Evolutionary conservation across 2,113 vertebrate genomes (phyloP).

Genomic region (Tichodroma muraria): DNA sequence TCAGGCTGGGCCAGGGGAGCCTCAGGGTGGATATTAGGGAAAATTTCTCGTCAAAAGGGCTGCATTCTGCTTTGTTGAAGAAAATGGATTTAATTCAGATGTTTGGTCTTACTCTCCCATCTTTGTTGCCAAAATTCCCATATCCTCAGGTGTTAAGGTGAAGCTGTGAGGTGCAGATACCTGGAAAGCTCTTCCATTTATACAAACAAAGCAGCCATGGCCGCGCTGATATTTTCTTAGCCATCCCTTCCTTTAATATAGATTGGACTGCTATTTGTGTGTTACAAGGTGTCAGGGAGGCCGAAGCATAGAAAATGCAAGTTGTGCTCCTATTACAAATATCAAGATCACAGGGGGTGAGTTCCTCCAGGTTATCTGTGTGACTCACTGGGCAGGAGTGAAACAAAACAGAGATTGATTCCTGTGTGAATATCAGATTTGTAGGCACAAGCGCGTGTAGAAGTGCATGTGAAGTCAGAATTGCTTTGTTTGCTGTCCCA

Average conservation of each 20-base stretch:
- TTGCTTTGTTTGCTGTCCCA: not conserved
- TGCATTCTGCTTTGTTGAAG: not conserved
- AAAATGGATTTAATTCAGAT: not conserved
- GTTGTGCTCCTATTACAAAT: not conserved
- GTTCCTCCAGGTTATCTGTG: not conserved
- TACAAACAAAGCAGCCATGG: not conserved
- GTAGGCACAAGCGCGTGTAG: not conserved
- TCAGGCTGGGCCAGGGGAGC: not conserved
- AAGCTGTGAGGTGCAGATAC: not conserved
- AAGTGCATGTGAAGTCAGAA: not conserved
- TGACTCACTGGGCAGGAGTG: not conserved
- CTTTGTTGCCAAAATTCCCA: not conserved
- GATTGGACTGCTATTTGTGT: not conserved
- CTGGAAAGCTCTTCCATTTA: not conserved
- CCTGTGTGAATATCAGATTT: not conserved
- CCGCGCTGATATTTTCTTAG: not conserved
- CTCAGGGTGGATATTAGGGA: fast-evolving
- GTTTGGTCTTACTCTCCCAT: not conserved
- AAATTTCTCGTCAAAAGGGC: not conserved
- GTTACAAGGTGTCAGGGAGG: not conserved
- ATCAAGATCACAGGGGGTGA: not conserved
- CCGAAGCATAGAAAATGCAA: not conserved
- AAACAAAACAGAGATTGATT: not conserved
- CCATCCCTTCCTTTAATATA: not conserved
- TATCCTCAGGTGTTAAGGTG: not conserved